Conservation (phyloP, 2,797 vertebrate species). For the Distichodus sexfasciatus region DNA sequence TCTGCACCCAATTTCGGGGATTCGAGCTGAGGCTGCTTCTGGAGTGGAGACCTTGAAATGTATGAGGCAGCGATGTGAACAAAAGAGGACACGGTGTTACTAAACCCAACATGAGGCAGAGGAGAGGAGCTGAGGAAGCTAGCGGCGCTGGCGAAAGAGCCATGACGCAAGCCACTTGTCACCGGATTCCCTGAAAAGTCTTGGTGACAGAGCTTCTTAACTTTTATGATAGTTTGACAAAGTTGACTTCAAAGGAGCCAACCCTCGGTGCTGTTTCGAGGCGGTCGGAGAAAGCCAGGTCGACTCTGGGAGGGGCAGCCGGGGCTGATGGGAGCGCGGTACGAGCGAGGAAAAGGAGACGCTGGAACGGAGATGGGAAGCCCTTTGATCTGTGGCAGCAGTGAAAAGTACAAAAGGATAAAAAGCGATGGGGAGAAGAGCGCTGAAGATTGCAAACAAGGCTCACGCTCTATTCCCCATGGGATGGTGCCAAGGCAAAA, state of each 20-base stretch:
- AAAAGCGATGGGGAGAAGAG: slow-evolving; percentile 39
- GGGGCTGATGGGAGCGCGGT: slow-evolving; percentile 51
- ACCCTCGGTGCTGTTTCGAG: slow-evolving; percentile 56
- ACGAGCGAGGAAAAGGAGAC: slow-evolving; percentile 59
- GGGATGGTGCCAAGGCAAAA: slow-evolving; percentile 46
- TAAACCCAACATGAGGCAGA: slow-evolving; percentile 17
- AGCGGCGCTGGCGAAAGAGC: neutral
- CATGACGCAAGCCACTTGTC: slow-evolving; percentile 50
- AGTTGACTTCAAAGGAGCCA: slow-evolving; percentile 68
- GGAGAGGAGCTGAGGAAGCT: slow-evolving; percentile 4
- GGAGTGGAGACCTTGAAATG: slow-evolving; percentile 17
- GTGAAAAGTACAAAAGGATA: slow-evolving; percentile 60
- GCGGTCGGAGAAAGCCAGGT: slow-evolving; percentile 57
- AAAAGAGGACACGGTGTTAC: slow-evolving; percentile 24
- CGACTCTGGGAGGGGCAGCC: slow-evolving; percentile 33
- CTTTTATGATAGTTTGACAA: slow-evolving; percentile 65
- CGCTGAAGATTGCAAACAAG: slow-evolving; percentile 50
- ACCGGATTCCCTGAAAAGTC: slow-evolving; percentile 51
- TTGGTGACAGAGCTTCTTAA: slow-evolving; percentile 56
- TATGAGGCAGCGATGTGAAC: slow-evolving; percentile 5
- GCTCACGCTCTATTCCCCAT: slow-evolving; percentile 29
- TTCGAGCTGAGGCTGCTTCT: neutral
- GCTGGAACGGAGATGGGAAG: slow-evolving; percentile 63
- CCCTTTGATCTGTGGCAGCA: slow-evolving; percentile 77
- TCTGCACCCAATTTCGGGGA: neutral